Base-by-base conservation (phyloP, 2,113 vertebrate genomes). In the Nansenia antarctica region DNA sequence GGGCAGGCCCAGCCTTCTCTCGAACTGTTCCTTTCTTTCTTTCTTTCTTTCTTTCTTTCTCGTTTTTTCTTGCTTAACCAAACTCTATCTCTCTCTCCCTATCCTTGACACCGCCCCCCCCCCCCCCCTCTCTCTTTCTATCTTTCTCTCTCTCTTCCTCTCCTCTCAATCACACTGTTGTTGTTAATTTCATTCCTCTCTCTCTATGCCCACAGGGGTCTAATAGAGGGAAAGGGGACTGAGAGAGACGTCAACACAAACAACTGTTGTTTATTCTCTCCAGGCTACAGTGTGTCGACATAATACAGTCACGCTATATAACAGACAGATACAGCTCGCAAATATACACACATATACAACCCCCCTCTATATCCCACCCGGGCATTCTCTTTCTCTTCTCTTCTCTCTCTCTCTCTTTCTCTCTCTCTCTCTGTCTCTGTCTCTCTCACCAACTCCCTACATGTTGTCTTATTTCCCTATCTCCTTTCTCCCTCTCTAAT, bases 91-190 rank as follows among this genome's bases (percentile, higher is more conserved):
- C 3, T 60, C 37, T 58, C 49, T 63, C 57, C 37, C 53, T n/a
- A n/a, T n/a, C n/a, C n/a, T n/a, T n/a, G n/a, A n/a, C n/a, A n/a
- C n/a, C n/a, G n/a, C n/a, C n/a, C n/a, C n/a, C n/a, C n/a, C n/a
- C n/a, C n/a, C n/a, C n/a, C n/a, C n/a, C 34, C 65, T 55, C 52
- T 29, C 34, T 32, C 31, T 12, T 39, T 65, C 62, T 49, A 24
- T 64, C 62, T 49, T 26, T 24, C 3, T 29, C 62, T 34, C 30
- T 22, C 49, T 42, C 26, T 20, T 35, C 59, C n/a, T n/a, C n/a
- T n/a, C n/a, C 24, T 27, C 20, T 35, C 59, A 31, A 7, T n/a
- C 32, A 62, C 31, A 52, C 65, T 63, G 49, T 30, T 63, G 70
- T 31, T 39, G 37, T 35, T 53, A 42, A 62, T 67, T 67, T 67